Evolutionary conservation across 2,888 invertebrate genomes (phyloP), one percentile per base, ranked within the genome.

Genomic region (Trichogramma dendrolimi): DNA sequence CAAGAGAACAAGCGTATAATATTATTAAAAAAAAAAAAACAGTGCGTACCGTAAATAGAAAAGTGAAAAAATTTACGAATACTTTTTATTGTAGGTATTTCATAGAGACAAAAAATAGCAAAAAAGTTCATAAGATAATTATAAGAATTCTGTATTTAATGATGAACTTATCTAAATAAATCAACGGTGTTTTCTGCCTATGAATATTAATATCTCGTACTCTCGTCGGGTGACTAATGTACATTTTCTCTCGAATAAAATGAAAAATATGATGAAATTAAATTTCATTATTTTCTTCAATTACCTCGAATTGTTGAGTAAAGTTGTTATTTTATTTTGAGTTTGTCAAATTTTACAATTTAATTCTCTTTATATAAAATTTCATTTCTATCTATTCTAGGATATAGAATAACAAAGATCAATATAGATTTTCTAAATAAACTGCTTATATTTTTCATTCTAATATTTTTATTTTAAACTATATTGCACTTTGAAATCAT

Each of bases 11-110:
- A 27, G 49, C 44, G 43, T 40, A 38, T 27, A 51, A 50, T 46
- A 57, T 38, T 48, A 51, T 40, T 46, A 42, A 7, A 52, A 4
- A 68, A 52, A 65, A 63, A 66, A 40, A 51, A 63, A 61, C 60
- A 58, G 62, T 61, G 58, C 46, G 66, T 60, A 63, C 59, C 66
- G 63, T 60, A 71, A 67, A 68, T 61, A 55, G 63, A 63, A 55
- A 66, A 70, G 61, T 66, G 70, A 63, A 69, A 66, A 71, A 67
- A 70, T 65, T 68, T 72, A 75, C 71, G 72, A 73, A 75, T 76
- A 79, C 73, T 78, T 78, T 78, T 78, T 77, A 78, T 78, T 73
- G 74, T 78, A 78, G 77, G 71, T 74, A 77, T 76, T 76, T 78
- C 76, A 73, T 79, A 79, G 72, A 67, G 51, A 68, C 72, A 66